Evolutionary conservation across 2,113 vertebrate genomes (phyloP), one percentile per base, ranked within the genome.

Genomic region (Tragelaphus imberbis): DNA sequence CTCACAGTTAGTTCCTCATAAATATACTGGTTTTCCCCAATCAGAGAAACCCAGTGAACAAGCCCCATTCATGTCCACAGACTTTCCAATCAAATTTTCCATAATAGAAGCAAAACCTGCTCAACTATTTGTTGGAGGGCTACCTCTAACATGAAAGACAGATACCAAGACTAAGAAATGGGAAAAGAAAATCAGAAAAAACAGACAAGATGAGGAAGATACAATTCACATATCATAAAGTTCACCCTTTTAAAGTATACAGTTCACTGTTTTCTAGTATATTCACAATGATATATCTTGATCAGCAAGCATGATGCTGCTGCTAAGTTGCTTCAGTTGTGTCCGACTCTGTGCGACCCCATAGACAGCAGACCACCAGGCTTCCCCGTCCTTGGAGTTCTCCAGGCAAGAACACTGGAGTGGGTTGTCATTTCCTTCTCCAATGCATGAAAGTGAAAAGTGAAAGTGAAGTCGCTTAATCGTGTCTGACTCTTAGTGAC

Each of bases 251-350:
- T 90, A 36, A 87, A 88, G 33, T 87, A 86, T 77, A 90, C 58
- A 81, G 77, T 90, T 88, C n/a, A 71, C 27, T 84, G 30, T 30
- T 93, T 81, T 97, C 86, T 82, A 95, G n/a, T 94, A 84, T 92
- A 87, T 65, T 87, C 49, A 82, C 55, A 58, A 93, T 85, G 8
- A 53, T 61, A 58, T 89, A 7, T 23, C 79, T 88, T 1, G 0
- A 82, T 79, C 61, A 87, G 58, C 13, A 92, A 92, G n/a, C 56
- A 88, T 40, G 49, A 11, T 49, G 9, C 49, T 49, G 49, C 49
- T 49, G 49, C 49, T 49, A 49, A 49, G 49, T 49, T 10, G 49
- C 49, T 49, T 49, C 49, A 49, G 49, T 49, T 11, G 49, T 11
- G 10, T 49, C 49, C 11, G 2, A 49, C 49, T 49, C 49, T 49